Evolutionary conservation across 2,797 vertebrate genomes (phyloP).

Genomic region (Rhynchonycteris naso): DNA sequence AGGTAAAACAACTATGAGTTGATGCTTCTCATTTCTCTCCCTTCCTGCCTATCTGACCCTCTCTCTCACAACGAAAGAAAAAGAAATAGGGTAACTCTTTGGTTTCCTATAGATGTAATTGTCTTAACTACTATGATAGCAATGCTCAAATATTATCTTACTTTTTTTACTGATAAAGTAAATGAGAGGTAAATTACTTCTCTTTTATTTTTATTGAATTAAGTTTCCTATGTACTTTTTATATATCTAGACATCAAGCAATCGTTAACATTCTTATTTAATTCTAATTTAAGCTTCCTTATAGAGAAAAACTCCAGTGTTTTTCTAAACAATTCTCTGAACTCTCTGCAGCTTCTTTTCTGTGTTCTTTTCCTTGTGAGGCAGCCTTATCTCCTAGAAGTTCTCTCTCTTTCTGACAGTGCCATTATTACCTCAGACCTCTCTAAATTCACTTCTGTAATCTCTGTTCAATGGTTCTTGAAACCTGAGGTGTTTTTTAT

Average conservation of each 20-base stretch:
- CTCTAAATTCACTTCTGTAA: not conserved
- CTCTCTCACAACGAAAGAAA: no score
- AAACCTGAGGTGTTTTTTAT: no score
- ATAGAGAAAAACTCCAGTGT: not conserved
- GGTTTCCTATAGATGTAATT: not conserved
- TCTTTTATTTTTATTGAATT: constrained; percentile 25
- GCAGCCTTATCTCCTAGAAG: not conserved
- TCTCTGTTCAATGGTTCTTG: not conserved
- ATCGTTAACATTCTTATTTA: not conserved
- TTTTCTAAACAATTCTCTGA: constrained; percentile 2
- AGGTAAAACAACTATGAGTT: no score
- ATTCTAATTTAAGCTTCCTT: constrained; percentile 3
- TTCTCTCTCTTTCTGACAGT: not conserved
- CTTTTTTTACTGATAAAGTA: constrained; percentile 24
- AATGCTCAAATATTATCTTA: not conserved
- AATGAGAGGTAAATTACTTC: not conserved
- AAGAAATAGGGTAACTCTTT: not conserved
- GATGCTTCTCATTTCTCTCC: no score
- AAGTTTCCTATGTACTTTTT: not conserved
- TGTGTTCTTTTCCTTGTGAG: not conserved
- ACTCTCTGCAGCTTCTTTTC: not conserved
- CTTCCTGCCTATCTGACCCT: no score
- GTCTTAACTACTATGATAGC: not conserved
- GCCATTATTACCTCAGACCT: not conserved
- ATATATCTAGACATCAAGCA: not conserved